Base-by-base conservation (phyloP, 2,888 invertebrate genomes). In the Cephus pygmeus region DNA sequence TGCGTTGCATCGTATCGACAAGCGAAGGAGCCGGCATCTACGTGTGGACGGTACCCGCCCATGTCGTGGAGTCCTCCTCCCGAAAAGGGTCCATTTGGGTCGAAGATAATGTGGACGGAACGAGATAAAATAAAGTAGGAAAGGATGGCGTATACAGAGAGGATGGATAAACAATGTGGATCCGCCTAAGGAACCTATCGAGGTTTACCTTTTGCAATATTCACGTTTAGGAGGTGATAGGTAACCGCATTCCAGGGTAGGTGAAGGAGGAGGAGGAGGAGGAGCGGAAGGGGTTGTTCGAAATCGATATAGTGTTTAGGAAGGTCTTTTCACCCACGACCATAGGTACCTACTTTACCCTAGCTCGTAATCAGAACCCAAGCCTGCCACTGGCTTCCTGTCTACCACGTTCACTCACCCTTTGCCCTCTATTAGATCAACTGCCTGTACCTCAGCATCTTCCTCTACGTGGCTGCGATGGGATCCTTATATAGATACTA, bases 231-330 rank as follows among this genome's bases (percentile, higher is more conserved):
- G 69, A 75, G 80, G 73, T 69, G 81, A 82, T 79, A 80, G 80
- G 79, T 80, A 77, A 80, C 79, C 77, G 81, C 80, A 79, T 81
- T 69, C 77, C 80, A 79, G 81, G 78, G 79, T 76, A 79, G 76
- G 82, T 81, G 82, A 82, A 80, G 79, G 77, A 81, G 80, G 81
- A 79, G 79, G 77, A 77, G 76, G 82, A 11, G 82, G 79, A 77
- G 3, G 36, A 1, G 36, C 12, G 75, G 69, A 69, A 69, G 36
- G 36, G 15, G 40, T 76, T 76, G 82, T 82, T 83, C 84, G 85
- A 88, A 87, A 90, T 89, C 88, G 85, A 89, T 89, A 88, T 86
- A 85, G 85, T 87, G 86, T 87, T 90, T 86, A 85, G 87, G 83
- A 84, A 85, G 85, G 84, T 86, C 86, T 87, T 87, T 88, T 84